These are phyloP conservation scores for Euplagia quadripunctaria DNA, from an alignment of 2,888 invertebrate species.

Conservation along the genomic window DNA sequence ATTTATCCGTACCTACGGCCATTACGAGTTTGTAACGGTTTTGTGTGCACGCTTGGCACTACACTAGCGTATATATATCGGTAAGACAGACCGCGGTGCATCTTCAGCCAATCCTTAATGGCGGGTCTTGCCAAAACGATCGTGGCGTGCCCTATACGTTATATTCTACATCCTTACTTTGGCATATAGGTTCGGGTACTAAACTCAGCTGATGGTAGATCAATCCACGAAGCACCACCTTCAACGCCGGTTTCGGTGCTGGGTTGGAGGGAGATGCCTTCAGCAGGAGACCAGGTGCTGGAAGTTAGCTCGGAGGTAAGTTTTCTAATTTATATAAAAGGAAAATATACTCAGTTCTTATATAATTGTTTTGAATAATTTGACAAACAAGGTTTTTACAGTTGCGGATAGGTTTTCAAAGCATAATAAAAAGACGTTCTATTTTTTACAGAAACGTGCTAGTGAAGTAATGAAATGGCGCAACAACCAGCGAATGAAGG, in stretches of 20 bases:
- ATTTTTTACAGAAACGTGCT: conserved; percentile 87
- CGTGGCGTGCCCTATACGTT: background rate
- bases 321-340: background rate
- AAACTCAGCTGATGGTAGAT: conserved; percentile 91
- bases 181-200: conserved; percentile 88
- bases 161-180: background rate
- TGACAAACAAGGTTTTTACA: too few relatives aligned
- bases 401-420: too few relatives aligned
- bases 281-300: conserved; percentile 95
- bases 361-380: too few relatives aligned
- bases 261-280: conserved; percentile 96
- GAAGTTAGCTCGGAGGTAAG: conserved; percentile 93
- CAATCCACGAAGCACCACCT: conserved; percentile 91
- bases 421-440: too few relatives aligned
- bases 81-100: too few relatives aligned
- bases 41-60: too few relatives aligned
- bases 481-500: conserved; percentile 85
- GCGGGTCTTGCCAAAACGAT: background rate
- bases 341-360: too few relatives aligned
- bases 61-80: too few relatives aligned
- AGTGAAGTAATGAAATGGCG: conserved; percentile 90
- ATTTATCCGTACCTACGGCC: too few relatives aligned
- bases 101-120: too few relatives aligned
- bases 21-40: too few relatives aligned
- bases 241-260: conserved; percentile 94